These are phyloP conservation scores for Terrapene triunguis DNA, from an alignment of 2,113 vertebrate genomes.

Conservation along the genomic window DNA sequence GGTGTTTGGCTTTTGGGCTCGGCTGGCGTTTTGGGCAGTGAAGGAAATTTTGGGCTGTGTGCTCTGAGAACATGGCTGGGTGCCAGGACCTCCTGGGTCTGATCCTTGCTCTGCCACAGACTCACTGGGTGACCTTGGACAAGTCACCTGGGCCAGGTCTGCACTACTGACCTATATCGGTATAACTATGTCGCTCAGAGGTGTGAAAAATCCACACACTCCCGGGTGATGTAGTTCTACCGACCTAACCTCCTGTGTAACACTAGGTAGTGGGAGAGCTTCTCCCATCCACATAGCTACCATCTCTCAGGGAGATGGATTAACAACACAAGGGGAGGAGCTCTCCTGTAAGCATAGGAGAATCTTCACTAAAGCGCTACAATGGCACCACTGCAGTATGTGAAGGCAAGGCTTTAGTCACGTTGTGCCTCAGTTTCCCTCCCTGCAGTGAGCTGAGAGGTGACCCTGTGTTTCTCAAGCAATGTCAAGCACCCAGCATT, in stretches of 20 bases:
- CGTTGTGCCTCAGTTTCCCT: not conserved
- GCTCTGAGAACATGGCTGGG: not conserved
- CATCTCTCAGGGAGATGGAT: not conserved
- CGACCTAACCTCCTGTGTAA: not conserved
- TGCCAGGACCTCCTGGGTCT: not conserved
- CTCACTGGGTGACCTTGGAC: not conserved
- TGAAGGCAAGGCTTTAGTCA: not conserved
- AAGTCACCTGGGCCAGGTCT: not conserved
- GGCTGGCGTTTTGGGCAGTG: not conserved
- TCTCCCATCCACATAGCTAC: not conserved
- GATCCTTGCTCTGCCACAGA: not conserved
- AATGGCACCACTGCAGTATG: not conserved
- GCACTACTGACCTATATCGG: not conserved
- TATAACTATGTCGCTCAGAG: not conserved
- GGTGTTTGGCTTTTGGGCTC: not conserved
- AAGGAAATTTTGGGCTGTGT: not conserved
- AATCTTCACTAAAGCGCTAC: not conserved
- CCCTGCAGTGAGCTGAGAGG: not conserved
- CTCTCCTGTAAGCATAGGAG: not conserved
- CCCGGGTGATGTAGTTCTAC: no score
- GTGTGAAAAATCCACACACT: not conserved
- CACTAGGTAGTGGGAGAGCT: not conserved
- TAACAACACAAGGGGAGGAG: not conserved
- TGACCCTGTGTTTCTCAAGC: not conserved
- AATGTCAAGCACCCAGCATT: not conserved